Evolutionary conservation across 2,113 vertebrate genomes (phyloP).

Genomic region (Oncorhynchus kisutch): DNA sequence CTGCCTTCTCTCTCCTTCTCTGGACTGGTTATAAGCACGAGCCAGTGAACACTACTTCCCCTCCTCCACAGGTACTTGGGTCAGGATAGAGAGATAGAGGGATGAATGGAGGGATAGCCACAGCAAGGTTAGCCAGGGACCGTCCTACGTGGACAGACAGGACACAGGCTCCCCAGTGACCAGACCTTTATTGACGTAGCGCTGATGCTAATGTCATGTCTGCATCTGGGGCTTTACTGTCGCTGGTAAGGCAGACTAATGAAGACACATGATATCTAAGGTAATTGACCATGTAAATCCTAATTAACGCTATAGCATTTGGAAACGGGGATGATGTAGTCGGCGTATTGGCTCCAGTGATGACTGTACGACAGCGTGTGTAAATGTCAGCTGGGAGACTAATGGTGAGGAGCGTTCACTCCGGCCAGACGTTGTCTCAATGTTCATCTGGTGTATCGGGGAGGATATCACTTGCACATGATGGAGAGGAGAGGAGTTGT

Average conservation of each 20-base stretch:
- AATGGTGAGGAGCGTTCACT: not conserved
- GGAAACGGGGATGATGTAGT: not conserved
- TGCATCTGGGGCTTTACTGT: too few relatives aligned
- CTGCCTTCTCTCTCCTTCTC: not conserved
- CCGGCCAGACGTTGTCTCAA: not conserved
- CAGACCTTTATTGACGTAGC: slow-evolving; percentile 1
- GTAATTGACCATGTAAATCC: not conserved
- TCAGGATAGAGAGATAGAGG: too few relatives aligned
- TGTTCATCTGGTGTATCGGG: not conserved
- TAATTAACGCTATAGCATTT: not conserved
- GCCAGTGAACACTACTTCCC: too few relatives aligned
- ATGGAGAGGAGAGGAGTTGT: not conserved
- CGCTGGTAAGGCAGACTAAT: not conserved
- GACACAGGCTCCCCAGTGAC: too few relatives aligned
- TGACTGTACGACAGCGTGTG: not conserved
- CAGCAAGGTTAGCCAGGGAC: not conserved
- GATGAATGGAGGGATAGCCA: not conserved
- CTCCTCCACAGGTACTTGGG: too few relatives aligned
- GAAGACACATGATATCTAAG: not conserved
- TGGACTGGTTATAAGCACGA: not conserved
- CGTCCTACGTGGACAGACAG: not conserved
- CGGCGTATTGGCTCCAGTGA: not conserved
- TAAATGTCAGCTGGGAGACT: not conserved
- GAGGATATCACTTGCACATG: not conserved
- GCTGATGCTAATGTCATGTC: not conserved